Base-by-base conservation (phyloP, 2,113 vertebrate genomes). In the Oostethus manadensis region DNA sequence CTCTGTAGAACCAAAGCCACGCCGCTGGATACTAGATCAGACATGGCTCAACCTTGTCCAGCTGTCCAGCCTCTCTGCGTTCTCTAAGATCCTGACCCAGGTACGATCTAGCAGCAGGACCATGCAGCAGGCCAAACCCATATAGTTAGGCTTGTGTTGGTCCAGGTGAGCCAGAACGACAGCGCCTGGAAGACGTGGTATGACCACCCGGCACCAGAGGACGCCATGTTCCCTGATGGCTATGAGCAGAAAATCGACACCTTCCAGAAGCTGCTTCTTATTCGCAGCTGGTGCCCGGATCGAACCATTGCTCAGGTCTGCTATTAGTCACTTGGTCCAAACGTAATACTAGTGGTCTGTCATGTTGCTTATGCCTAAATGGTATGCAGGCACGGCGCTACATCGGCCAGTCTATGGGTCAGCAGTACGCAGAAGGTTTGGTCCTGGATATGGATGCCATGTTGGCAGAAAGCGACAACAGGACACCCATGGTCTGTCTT, bases 21-120 rank as follows among this genome's bases (percentile, higher is more conserved):
- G 92, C 42, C 96, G 93, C 73, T 99, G 96, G 95, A 97, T 99
- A 62, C 81, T 94, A 51, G 96, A 99, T 65, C 93, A 96, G 92
- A 96, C 94, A 20, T 99, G 96, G 95, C 76, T 98, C 56, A 99
- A 98, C 67, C 89, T 99, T 71, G 96, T 98, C 43, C 92, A 93
- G 69, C 93, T 99, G 44, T 93, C 93, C 81, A 97, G 97, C 70
- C 88, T 96, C 16, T 84, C 89, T 77, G 93, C 93, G 58, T 99
- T 99, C 79, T 92, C 94, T 75, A 90, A 94, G 77, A 84, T 98
- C 79, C 89, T 98, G 48, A 84, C 94, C 67, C 90, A 93, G 87
- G 96, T 97, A 66, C 43, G 46, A 42, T 44, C 46, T 40, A 60
- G 79, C 87, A 54, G 11, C 13, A 13, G 3, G 38, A 4, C 11